phyloP scores from a whole-genome alignment of 2,797 vertebrate genomes.

The Sphenopsis melanotis region DNA sequence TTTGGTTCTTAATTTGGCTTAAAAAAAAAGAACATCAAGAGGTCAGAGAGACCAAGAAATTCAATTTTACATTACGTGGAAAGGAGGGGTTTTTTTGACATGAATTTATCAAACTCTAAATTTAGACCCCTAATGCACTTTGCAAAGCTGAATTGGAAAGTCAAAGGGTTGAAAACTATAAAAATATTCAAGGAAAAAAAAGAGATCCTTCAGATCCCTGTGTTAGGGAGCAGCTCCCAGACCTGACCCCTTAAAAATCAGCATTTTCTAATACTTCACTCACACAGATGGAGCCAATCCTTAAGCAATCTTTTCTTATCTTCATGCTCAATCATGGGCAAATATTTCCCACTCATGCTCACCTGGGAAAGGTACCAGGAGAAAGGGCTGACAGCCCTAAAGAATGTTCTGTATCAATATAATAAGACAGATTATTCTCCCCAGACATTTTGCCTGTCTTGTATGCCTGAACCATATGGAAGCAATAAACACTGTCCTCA shows the following conservation, averaged over 20 bases:
- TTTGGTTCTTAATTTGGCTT: not conserved
- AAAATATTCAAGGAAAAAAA: not conserved
- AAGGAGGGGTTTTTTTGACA: not conserved
- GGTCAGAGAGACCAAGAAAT: not conserved
- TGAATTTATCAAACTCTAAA: not conserved
- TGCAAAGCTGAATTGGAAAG: not conserved
- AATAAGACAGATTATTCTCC: not conserved
- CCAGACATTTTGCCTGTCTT: conserved; percentile 22
- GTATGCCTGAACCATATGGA: conserved; percentile 47
- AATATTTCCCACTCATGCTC: not conserved
- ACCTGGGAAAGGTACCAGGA: not conserved
- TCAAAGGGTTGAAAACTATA: not conserved
- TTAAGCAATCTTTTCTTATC: not conserved
- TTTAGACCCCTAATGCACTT: not conserved
- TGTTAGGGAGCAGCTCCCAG: not conserved
- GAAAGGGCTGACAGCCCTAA: not conserved
- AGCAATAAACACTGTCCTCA: conserved; percentile 44
- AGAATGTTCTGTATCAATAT: not conserved
- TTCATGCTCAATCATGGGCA: not conserved
- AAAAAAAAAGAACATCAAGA: not conserved
- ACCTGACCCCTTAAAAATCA: not conserved
- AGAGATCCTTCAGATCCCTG: not conserved
- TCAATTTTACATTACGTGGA: not conserved
- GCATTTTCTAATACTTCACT: not conserved
- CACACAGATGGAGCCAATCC: not conserved